phyloP scores from a whole-genome alignment of 2,113 vertebrate genomes.

The Neofelis nebulosa region DNA sequence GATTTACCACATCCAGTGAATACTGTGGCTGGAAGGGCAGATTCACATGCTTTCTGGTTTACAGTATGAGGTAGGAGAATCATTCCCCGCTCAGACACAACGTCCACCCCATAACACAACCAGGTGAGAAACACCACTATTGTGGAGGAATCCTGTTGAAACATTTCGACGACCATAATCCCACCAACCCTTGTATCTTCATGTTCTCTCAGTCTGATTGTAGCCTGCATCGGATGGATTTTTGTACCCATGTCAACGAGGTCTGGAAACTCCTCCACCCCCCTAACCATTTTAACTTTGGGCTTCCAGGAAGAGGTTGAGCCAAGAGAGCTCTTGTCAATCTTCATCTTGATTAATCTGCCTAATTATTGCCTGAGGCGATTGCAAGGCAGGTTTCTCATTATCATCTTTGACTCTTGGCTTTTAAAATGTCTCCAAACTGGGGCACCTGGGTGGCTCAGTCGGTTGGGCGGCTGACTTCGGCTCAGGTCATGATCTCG shows the following conservation, averaged over 20 bases:
- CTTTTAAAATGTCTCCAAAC: background rate
- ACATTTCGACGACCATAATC: background rate
- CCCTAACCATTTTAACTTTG: background rate
- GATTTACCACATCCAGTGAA: background rate
- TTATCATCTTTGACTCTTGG: background rate
- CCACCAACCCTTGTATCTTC: no score
- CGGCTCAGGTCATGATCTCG: no score
- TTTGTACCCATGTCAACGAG: background rate
- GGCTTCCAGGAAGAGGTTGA: background rate
- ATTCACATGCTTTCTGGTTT: background rate
- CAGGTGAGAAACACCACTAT: background rate
- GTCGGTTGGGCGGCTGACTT: no score
- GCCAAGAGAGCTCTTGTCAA: background rate
- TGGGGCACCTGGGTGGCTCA: no score
- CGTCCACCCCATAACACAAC: background rate
- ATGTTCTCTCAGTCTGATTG: background rate
- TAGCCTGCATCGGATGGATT: no score
- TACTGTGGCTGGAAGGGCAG: no score
- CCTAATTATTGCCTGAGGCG: background rate
- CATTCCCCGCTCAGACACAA: background rate
- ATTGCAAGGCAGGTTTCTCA: background rate
- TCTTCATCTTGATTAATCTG: background rate
- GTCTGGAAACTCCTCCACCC: background rate
- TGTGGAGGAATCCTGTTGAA: background rate
- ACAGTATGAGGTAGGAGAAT: background rate